phyloP scores from a whole-genome alignment of 2,888 invertebrate species.

The Orthonychiurus folsomi region DNA sequence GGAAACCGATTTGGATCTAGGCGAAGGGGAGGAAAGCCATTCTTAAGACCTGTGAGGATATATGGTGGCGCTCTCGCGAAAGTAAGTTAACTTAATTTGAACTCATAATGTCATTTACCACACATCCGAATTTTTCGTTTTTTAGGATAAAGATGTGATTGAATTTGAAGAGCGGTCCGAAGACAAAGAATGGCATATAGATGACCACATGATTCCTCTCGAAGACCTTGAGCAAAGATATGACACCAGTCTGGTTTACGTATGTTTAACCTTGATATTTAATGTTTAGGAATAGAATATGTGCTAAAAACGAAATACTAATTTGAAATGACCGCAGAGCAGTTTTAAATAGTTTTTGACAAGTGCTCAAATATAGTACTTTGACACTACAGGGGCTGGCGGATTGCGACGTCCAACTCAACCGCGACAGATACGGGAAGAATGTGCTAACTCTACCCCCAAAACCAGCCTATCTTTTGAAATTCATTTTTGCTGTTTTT shows the following conservation, averaged over 20 bases:
- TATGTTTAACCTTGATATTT: no score
- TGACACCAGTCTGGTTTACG: slow-evolving; percentile 19
- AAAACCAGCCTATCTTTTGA: slow-evolving; percentile 49
- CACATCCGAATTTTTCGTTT: no score
- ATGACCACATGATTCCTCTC: slow-evolving; percentile 30
- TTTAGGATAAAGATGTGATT: neutral
- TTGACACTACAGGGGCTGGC: slow-evolving; percentile 47
- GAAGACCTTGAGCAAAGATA: slow-evolving; percentile 26
- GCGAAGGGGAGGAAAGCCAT: no score
- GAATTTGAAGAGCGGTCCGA: neutral
- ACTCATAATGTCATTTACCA: no score
- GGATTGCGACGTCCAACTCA: slow-evolving; percentile 43
- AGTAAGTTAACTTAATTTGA: no score
- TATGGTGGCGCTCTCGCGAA: neutral
- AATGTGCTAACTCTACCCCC: slow-evolving; percentile 48
- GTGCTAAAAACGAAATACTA: no score
- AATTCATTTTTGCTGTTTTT: slow-evolving; percentile 49
- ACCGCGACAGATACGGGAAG: slow-evolving; percentile 44
- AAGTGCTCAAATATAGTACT: no score
- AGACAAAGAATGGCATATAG: slow-evolving; percentile 5
- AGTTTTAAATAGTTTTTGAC: neutral
- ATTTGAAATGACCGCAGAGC: no score
- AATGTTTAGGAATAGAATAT: no score
- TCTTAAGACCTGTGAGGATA: neutral
- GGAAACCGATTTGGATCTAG: no score